Conservation (phyloP, 2,797 vertebrate genomes). For the Phoxinus dragarum region DNA sequence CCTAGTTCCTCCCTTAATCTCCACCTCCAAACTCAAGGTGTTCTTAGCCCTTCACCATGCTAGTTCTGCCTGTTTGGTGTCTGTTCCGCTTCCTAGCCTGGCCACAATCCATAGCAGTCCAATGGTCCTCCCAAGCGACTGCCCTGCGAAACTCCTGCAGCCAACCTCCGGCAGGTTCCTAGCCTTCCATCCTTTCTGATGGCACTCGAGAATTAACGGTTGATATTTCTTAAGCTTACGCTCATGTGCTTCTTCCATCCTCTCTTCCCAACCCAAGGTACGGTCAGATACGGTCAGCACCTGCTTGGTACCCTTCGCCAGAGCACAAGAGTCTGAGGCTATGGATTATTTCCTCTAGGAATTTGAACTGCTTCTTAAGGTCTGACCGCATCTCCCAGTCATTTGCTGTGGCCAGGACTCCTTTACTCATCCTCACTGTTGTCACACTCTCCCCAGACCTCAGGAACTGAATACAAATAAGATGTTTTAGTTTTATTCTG, state of each 20-base stretch:
- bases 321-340: neutral
- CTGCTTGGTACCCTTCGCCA: neutral
- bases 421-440: neutral
- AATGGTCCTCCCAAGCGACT: too few relatives aligned
- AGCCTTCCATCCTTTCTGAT: neutral
- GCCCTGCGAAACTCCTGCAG: too few relatives aligned
- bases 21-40: neutral
- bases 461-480: constrained; percentile 2
- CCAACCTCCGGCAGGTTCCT: neutral
- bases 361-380: constrained; percentile 31
- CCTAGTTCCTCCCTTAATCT: neutral
- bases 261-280: neutral
- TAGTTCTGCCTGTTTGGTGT: neutral
- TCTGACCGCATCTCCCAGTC: constrained; percentile 37
- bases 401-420: constrained; percentile 21
- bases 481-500: neutral
- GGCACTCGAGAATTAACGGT: neutral
- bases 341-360: constrained; percentile 23
- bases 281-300: neutral
- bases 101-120: neutral
- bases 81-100: neutral
- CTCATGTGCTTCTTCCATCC: neutral
- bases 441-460: neutral
- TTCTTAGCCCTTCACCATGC: neutral
- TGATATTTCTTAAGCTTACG: neutral